Evolutionary conservation across 1,140 invertebrate species (phyloP).

Genomic region (Calephelis virginiensis): DNA sequence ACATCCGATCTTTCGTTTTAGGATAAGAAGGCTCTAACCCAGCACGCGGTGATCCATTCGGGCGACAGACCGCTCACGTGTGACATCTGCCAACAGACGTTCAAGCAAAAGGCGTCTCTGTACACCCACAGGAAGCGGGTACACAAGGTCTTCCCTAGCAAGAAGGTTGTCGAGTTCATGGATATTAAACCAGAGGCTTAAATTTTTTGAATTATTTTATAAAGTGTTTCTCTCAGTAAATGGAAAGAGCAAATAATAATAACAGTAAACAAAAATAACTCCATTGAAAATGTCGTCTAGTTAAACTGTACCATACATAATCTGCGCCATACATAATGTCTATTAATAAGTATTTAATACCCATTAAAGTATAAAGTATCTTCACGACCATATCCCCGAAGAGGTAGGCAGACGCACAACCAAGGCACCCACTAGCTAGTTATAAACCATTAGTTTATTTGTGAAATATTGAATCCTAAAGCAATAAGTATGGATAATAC

Average conservation of each 20-base stretch:
- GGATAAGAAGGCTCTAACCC: slow-evolving; percentile 62
- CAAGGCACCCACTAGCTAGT: too few species aligned
- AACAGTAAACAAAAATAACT: too few species aligned
- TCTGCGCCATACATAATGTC: too few species aligned
- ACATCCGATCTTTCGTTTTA: slow-evolving; percentile 34
- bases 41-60: slow-evolving; percentile 64
- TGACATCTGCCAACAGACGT: slow-evolving; percentile 57
- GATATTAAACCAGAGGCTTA: slow-evolving; percentile 26
- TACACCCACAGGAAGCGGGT: slow-evolving; percentile 63
- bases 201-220: not conserved
- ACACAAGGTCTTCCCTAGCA: slow-evolving; percentile 49
- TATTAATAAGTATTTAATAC: too few species aligned
- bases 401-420: too few species aligned
- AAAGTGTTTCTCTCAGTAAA: not conserved
- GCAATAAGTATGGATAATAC: too few species aligned
- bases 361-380: too few species aligned
- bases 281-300: too few species aligned
- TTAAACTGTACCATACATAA: too few species aligned
- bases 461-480: too few species aligned
- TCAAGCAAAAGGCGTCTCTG: slow-evolving; percentile 66
- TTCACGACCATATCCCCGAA: too few species aligned
- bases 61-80: slow-evolving; percentile 54
- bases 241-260: not conserved
- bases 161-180: slow-evolving; percentile 52
- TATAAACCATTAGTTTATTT: too few species aligned